phyloP scores from a whole-genome alignment of 2,888 invertebrate species.

The Clostera curtula region DNA sequence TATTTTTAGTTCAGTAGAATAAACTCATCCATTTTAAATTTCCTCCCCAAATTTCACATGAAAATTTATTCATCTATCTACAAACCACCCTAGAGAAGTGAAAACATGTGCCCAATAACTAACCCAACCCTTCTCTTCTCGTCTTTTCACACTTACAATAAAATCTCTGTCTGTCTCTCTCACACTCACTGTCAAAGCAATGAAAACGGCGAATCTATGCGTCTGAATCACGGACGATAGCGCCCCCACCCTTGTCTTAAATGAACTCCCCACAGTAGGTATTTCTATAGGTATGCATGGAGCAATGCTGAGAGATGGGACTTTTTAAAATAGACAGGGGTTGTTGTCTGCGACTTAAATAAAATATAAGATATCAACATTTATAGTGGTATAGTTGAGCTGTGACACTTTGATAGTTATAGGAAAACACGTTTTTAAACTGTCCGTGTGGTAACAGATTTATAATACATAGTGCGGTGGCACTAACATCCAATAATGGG shows the following conservation, averaged over 20 bases:
- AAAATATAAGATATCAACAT: too few relatives aligned
- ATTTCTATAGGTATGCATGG: conserved; percentile 8
- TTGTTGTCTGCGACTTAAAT: too few relatives aligned
- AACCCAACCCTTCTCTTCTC: conserved; percentile 50
- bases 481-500: too few relatives aligned
- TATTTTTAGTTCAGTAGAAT: too few relatives aligned
- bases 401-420: too few relatives aligned
- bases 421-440: too few relatives aligned
- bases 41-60: conserved; percentile 20
- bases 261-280: conserved; percentile 61
- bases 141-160: conserved; percentile 39
- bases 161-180: conserved; percentile 34
- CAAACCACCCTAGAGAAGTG: conserved; percentile 34
- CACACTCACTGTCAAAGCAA: conserved; percentile 57
- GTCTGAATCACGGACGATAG: conserved; percentile 59
- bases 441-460: too few relatives aligned
- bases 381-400: too few relatives aligned
- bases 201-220: conserved; percentile 70
- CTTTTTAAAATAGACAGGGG: conserved; percentile 18
- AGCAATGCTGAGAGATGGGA: conserved; percentile 11
- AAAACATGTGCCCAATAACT: conserved; percentile 57
- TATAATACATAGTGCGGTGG: too few relatives aligned
- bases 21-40: conserved; percentile 10
- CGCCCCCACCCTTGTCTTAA: conserved; percentile 62
- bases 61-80: conserved; percentile 43